A percentile compares a stretch with the other conserved stretches of the same genome.
Evolutionary conservation across 2,113 vertebrate species (phyloP).

Genomic region (Silurus glanis): DNA sequence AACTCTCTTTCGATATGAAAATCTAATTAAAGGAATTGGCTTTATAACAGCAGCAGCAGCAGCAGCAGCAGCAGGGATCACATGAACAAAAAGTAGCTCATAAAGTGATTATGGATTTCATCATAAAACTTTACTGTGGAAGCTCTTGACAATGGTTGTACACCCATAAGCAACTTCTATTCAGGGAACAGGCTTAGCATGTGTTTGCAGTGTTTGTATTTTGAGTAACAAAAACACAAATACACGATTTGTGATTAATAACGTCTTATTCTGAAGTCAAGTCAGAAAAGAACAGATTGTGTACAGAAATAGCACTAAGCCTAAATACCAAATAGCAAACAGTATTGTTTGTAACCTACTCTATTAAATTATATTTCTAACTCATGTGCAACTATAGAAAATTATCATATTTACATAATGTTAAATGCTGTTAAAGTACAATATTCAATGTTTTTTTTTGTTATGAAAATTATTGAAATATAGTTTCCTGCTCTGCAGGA

Average conservation of each 20-base stretch:
- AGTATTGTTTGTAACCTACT: neutral
- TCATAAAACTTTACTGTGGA: neutral
- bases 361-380: neutral
- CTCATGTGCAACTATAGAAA: neutral
- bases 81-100: neutral
- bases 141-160: neutral
- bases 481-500: slow-evolving; percentile 32
- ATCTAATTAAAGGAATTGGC: neutral
- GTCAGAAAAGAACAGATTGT: neutral
- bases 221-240: neutral
- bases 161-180: neutral
- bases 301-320: slow-evolving; percentile 1
- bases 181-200: neutral
- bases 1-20: neutral
- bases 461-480: slow-evolving; percentile 7
- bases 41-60: neutral
- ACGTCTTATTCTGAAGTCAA: slow-evolving; percentile 2
- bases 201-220: neutral
- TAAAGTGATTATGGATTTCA: neutral
- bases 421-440: neutral
- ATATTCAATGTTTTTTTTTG: neutral
- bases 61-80: neutral
- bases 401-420: neutral
- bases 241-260: neutral
- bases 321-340: slow-evolving; percentile 3